Conservation (phyloP, 2,113 vertebrate genomes). For the Ophthalmolycus amberensis region DNA sequence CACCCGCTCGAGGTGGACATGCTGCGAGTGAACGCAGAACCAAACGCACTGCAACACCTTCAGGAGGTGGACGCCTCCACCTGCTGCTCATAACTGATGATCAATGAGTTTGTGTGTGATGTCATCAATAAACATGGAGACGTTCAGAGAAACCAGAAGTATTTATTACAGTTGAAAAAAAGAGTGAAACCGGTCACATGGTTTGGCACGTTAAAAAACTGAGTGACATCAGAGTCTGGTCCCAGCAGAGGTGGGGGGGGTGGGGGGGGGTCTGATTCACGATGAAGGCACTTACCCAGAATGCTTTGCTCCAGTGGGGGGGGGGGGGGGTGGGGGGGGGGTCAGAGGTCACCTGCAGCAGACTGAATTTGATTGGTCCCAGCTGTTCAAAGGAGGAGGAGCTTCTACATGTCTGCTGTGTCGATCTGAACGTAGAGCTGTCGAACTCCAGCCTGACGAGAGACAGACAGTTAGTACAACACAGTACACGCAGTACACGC, state of each 20-base stretch:
- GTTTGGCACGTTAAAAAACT: constrained; percentile 72
- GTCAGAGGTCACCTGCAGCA: constrained; percentile 82
- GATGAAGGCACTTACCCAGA: constrained; percentile 77
- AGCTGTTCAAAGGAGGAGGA: constrained; percentile 59
- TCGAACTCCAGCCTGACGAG: constrained; percentile 89
- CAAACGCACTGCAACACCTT: constrained; percentile 72
- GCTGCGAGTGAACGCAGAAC: constrained; percentile 87
- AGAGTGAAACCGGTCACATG: constrained; percentile 57
- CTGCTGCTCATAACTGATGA: constrained; percentile 68
- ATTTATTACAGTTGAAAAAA: constrained; percentile 80
- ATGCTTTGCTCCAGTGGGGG: constrained; percentile 50
- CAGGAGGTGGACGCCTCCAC: constrained; percentile 79
- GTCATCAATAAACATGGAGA: constrained; percentile 39
- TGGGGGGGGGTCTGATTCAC: constrained; percentile 55
- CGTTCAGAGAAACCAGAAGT: constrained; percentile 44
- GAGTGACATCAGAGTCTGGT: constrained; percentile 49
- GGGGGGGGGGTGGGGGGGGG: neutral
- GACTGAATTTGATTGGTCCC: constrained; percentile 87
- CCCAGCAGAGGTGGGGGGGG: constrained; percentile 20
- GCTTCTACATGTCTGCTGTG: constrained; percentile 89
- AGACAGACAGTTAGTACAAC: neutral
- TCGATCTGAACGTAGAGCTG: constrained; percentile 98
- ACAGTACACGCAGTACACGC: too few species aligned
- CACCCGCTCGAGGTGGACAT: constrained; percentile 96
- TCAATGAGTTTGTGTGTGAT: neutral